Evolutionary conservation across 2,797 vertebrate genomes (phyloP).

Genomic region (Aulostomus chinensis): DNA sequence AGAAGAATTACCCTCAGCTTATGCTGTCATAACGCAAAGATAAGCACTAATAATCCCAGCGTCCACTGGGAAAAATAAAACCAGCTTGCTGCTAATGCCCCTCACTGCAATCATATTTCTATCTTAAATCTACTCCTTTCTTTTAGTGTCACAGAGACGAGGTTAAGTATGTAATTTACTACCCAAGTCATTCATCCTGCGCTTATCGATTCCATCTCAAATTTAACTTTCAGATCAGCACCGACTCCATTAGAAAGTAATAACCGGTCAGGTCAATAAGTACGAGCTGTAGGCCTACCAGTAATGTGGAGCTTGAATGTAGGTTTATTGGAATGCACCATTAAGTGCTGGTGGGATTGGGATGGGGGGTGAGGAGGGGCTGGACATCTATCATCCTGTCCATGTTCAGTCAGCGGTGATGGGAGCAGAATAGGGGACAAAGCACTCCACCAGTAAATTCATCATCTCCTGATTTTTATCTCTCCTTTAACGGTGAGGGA

Average conservation of each 20-base stretch:
- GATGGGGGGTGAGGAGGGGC: constrained; percentile 31
- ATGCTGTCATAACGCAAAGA: constrained; percentile 35
- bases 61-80: constrained; percentile 47
- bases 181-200: constrained; percentile 53
- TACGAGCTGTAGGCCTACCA: constrained; percentile 59
- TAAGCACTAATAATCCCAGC: constrained; percentile 41
- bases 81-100: constrained; percentile 19
- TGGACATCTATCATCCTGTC: constrained; percentile 73
- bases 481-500: constrained; percentile 59
- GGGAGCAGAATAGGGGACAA: constrained; percentile 73
- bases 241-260: constrained; percentile 74
- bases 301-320: constrained; percentile 66
- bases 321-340: constrained; percentile 77
- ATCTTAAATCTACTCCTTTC: constrained; percentile 40
- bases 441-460: constrained; percentile 73
- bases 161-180: constrained; percentile 73
- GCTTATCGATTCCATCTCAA: constrained; percentile 74
- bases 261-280: constrained; percentile 65
- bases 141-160: constrained; percentile 38
- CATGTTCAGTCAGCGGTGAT: constrained; percentile 72
- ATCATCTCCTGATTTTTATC: constrained; percentile 72
- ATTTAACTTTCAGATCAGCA: constrained; percentile 73
- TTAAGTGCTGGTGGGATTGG: constrained; percentile 57
- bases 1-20: constrained; percentile 29
- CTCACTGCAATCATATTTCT: constrained; percentile 49